These are phyloP conservation scores for Tiaroga cobitis DNA, from an alignment of 2,797 vertebrate genomes.

Conservation along the genomic window DNA sequence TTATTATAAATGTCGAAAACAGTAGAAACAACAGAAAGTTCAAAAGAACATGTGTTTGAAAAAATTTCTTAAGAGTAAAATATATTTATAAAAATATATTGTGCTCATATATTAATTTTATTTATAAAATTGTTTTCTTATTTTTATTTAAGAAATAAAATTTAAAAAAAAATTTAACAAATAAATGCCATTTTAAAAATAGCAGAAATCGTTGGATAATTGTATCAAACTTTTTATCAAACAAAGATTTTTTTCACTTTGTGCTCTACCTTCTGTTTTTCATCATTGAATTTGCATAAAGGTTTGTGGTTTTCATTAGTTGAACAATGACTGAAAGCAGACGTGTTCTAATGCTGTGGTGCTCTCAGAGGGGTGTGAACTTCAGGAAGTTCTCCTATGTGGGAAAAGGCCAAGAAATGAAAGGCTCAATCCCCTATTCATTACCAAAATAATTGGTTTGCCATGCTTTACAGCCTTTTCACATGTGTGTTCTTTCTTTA, in stretches of 20 bases:
- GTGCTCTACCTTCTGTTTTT: constrained; percentile 23
- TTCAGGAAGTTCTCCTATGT: constrained; percentile 33
- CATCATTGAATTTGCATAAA: not conserved
- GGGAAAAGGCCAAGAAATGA: constrained; percentile 33
- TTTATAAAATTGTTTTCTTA: not conserved
- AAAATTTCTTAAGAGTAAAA: not conserved
- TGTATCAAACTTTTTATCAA: not conserved
- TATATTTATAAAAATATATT: not conserved
- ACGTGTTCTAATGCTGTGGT: not conserved
- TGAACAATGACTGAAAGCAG: constrained; percentile 42
- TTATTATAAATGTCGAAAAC: not conserved
- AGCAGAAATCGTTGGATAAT: not conserved
- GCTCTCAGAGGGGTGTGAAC: constrained; percentile 29
- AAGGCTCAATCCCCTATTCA: constrained; percentile 30
- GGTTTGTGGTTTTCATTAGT: constrained; percentile 36
- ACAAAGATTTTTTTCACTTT: not conserved
- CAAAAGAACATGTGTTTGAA: not conserved
- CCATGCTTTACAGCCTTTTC: constrained; percentile 11
- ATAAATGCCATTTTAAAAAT: not conserved
- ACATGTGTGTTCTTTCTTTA: constrained; percentile 55
- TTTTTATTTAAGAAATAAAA: not conserved
- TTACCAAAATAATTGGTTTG: constrained; percentile 27
- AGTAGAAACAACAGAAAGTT: not conserved
- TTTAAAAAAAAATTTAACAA: not conserved
- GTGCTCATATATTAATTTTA: not conserved